Evolutionary conservation across 2,888 invertebrate genomes (phyloP), one percentile per base, ranked within the genome.

Genomic region (Dendrolimus houi): DNA sequence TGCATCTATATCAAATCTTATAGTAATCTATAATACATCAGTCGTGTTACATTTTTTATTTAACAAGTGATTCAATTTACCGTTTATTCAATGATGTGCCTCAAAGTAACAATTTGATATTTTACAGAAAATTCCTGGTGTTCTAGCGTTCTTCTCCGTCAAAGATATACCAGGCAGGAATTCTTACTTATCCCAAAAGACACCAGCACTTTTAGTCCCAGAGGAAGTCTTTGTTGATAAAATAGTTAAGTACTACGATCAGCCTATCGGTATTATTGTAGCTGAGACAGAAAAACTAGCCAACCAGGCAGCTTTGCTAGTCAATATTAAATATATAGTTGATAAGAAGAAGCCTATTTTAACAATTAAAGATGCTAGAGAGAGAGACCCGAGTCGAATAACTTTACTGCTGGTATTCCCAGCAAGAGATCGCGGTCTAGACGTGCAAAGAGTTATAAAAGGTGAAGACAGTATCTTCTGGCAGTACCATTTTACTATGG

Each of bases 401-500:
- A 59, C 58, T 1, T 64, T 86, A 9, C 74, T 66, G 52, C 52
- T 72, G 0, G 60, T 72, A 0, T 63, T 77, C 54, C 81, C 83
- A 17, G 81, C 85, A 1, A 77, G 72, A 59, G 81, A 76, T 12
- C 72, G 75, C 54, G 88, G 88, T 0, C 13, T 63, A 0, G 74
- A 92, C 62, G 77, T 91, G 1, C 81, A 85, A 47, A 87, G 85
- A 59, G 83, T 92, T 0, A 78, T 94, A 8, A 92, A 91, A 59
- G 95, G 95, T 0, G 81, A 71, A 41, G 88, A 92, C 53, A 79
- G 88, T 54, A 81, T 91, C 56, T 92, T 87, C 3, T 72, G 83
- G 14, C 96, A 96, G 70, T 95, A 94, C 69, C 94, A 94, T 72
- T 95, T 92, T 64, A 91, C 92, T 1, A 94, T 95, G 94, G 96